These are phyloP conservation scores for Oncorhynchus clarkii DNA, from an alignment of 2,113 vertebrate species.

Conservation along the genomic window DNA sequence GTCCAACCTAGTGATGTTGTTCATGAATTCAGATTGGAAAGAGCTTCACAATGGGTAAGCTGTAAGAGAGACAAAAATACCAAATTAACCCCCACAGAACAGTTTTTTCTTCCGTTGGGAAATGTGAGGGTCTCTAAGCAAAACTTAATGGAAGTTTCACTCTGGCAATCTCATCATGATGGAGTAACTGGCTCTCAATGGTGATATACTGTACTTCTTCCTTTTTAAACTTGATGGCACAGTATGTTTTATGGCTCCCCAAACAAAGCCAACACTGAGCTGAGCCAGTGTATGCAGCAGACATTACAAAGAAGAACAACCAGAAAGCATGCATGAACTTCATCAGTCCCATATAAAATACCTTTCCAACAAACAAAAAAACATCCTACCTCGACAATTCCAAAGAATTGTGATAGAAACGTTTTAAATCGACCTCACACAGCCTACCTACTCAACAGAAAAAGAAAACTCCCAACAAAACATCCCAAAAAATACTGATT, in stretches of 20 bases:
- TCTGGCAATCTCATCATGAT: constrained; percentile 11
- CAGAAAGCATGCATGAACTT: neutral
- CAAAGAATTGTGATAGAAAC: too few relatives aligned
- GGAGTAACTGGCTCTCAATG: neutral
- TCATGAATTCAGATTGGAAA: constrained; percentile 33
- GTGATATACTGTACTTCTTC: constrained; percentile 10
- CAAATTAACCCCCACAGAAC: neutral
- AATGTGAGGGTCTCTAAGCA: neutral
- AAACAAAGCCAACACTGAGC: neutral
- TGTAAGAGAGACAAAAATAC: neutral
- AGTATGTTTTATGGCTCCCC: constrained; percentile 1
- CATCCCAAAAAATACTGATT: neutral
- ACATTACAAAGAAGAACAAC: neutral
- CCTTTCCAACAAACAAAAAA: neutral
- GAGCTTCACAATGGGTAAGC: constrained; percentile 9
- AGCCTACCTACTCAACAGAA: neutral
- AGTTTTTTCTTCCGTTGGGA: neutral
- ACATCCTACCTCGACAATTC: neutral
- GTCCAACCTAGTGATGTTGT: constrained; percentile 26
- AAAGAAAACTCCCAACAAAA: neutral
- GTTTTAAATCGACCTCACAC: neutral
- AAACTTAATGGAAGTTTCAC: neutral
- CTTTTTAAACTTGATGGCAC: neutral
- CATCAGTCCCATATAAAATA: too few relatives aligned
- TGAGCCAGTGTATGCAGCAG: neutral